Evolutionary conservation across 2,797 vertebrate species (phyloP).

Genomic region (Spondyliosoma cantharus): DNA sequence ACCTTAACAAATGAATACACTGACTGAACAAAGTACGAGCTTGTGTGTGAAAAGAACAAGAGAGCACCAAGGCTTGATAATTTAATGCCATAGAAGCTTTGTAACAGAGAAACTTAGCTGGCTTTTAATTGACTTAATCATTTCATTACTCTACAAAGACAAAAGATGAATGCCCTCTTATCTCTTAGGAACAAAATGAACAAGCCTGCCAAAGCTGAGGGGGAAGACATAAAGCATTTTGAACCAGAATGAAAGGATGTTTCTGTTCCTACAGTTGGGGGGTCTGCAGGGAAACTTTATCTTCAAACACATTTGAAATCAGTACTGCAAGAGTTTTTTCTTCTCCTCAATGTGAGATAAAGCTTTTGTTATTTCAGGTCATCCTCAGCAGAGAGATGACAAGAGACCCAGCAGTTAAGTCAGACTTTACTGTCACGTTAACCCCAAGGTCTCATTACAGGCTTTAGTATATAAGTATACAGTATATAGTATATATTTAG

Average conservation of each 20-base stretch:
- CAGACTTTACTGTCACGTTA: constrained; percentile 28
- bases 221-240: constrained; percentile 39
- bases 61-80: constrained; percentile 54
- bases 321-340: constrained; percentile 44
- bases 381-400: constrained; percentile 40
- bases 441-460: constrained; percentile 23
- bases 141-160: constrained; percentile 77
- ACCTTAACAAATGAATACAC: constrained; percentile 34
- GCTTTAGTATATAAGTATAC: constrained; percentile 12
- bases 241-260: constrained; percentile 54
- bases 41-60: constrained; percentile 24
- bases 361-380: constrained; percentile 63
- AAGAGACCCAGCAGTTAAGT: constrained; percentile 29
- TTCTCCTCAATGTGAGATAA: constrained; percentile 66
- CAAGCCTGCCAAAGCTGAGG: constrained; percentile 51
- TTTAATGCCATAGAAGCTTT: constrained; percentile 63
- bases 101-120: constrained; percentile 64
- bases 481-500: too few species aligned
- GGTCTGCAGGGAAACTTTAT: constrained; percentile 70
- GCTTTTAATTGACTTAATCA: constrained; percentile 79
- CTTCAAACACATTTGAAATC: constrained; percentile 70
- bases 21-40: constrained; percentile 34
- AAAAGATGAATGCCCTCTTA: constrained; percentile 77
- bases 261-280: constrained; percentile 52
- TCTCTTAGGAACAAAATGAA: constrained; percentile 74